phyloP scores from a whole-genome alignment of 2,888 invertebrate species.

The Dicyrtoma fusca region DNA sequence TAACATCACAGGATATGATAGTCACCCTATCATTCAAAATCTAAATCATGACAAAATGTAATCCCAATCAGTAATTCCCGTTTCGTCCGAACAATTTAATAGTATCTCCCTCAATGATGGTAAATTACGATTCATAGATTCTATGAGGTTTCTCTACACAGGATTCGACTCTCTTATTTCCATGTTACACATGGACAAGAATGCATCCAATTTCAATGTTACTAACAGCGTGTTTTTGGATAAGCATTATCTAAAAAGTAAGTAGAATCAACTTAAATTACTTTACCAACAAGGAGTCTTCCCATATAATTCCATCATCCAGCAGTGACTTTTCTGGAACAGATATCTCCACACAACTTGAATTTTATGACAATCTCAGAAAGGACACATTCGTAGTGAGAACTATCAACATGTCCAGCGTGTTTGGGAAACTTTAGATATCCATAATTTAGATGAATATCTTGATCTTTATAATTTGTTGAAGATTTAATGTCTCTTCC shows the following conservation, averaged over 20 bases:
- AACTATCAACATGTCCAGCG: background rate
- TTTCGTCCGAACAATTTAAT: background rate
- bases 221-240: too few relatives aligned
- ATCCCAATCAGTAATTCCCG: background rate
- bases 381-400: background rate
- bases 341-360: background rate
- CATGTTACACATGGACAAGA: too few relatives aligned
- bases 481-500: background rate
- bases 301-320: too few relatives aligned
- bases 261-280: background rate
- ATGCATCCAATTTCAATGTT: too few relatives aligned
- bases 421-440: slow-evolving; percentile 13
- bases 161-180: background rate
- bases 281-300: slow-evolving; percentile 2
- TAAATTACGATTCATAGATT: background rate
- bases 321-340: background rate
- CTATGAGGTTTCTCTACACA: background rate
- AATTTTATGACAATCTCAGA: slow-evolving; percentile 4
- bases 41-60: background rate
- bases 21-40: background rate
- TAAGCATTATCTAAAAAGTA: too few relatives aligned
- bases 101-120: background rate
- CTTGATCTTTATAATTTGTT: background rate
- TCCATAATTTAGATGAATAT: slow-evolving; percentile 11
- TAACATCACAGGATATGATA: background rate